phyloP scores from a whole-genome alignment of 2,113 vertebrate species.

The Menura novaehollandiae region DNA sequence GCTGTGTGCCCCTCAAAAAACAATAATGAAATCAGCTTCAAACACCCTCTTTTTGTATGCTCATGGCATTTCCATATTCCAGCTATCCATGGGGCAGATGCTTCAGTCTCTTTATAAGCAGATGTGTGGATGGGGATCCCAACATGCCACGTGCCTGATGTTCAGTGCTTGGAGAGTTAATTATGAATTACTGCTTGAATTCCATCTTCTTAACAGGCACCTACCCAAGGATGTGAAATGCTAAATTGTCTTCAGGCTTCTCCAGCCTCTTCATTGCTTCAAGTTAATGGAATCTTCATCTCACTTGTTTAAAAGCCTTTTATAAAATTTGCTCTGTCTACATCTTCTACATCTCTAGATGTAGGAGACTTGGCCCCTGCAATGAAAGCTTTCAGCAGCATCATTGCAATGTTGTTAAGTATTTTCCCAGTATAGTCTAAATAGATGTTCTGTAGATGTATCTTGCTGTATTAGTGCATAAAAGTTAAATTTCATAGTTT shows the following conservation, averaged over 20 bases:
- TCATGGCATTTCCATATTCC: not conserved
- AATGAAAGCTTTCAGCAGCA: not conserved
- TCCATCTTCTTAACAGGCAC: not conserved
- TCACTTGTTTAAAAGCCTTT: not conserved
- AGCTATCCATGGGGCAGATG: not conserved
- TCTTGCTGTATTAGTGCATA: not conserved
- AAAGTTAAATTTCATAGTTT: not conserved
- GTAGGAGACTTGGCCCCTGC: not conserved
- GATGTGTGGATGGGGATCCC: not conserved
- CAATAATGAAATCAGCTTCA: not conserved
- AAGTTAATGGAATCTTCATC: not conserved
- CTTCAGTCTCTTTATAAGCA: not conserved
- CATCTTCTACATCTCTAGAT: not conserved
- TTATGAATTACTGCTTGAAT: not conserved
- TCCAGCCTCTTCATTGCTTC: not conserved
- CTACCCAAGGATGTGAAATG: not conserved
- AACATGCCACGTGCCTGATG: not conserved
- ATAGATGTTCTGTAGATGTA: not conserved
- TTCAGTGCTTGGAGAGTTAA: not conserved
- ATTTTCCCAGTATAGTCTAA: not conserved
- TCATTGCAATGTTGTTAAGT: not conserved
- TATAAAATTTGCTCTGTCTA: not conserved
- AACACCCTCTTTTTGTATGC: not conserved
- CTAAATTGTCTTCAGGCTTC: not conserved
- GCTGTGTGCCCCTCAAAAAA: not conserved